phyloP scores from a whole-genome alignment of 2,797 vertebrate genomes.

The Graptemys geographica region DNA sequence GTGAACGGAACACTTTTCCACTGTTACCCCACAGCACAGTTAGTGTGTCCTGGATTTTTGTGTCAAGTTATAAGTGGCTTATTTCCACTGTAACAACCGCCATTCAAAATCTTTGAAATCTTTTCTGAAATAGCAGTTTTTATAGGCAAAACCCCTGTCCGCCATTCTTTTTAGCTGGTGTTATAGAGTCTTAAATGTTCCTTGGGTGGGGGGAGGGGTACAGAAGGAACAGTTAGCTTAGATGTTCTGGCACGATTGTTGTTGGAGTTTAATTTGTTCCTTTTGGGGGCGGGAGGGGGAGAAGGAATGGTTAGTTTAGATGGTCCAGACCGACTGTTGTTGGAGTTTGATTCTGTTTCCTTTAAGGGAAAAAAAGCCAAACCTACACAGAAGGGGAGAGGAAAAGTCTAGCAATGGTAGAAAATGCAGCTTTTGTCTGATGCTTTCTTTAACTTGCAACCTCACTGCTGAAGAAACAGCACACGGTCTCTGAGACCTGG shows the following conservation, averaged over 20 bases:
- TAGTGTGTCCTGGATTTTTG: background rate
- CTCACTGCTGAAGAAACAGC: constrained; percentile 4
- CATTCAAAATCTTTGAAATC: background rate
- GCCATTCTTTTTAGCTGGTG: background rate
- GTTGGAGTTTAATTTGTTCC: too few species aligned
- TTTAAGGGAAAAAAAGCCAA: background rate
- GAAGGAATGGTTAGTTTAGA: background rate
- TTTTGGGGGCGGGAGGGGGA: background rate
- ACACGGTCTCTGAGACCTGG: background rate
- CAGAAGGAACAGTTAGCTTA: background rate
- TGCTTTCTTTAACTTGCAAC: background rate
- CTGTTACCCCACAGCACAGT: background rate
- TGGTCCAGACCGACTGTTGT: background rate
- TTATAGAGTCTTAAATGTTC: background rate
- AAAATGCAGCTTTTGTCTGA: background rate
- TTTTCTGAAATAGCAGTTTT: background rate
- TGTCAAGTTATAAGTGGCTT: background rate
- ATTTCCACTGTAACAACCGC: background rate
- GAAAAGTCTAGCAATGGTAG: background rate
- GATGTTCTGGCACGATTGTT: background rate
- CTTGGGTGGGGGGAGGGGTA: background rate
- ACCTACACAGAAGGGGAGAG: fast-evolving
- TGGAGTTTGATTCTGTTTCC: background rate
- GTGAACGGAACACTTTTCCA: constrained; percentile 6
- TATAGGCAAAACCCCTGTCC: background rate